These are phyloP conservation scores for Hypomesus transpacificus DNA, from an alignment of 2,113 vertebrate genomes.

Conservation along the genomic window DNA sequence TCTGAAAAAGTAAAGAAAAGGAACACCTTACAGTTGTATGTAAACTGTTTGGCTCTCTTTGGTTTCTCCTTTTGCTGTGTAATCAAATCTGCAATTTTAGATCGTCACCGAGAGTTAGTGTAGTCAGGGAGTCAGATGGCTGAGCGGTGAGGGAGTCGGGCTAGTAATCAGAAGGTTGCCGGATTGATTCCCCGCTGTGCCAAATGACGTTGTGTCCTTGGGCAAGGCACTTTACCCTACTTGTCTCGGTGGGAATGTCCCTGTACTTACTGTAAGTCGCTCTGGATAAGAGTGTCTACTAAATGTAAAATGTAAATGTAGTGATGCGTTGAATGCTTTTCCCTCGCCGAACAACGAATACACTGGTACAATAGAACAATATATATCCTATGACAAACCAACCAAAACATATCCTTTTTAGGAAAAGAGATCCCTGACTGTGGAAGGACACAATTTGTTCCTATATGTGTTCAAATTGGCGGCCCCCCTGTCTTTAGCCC, in stretches of 20 bases:
- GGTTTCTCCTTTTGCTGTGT: conserved; percentile 38
- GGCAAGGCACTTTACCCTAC: too few relatives aligned
- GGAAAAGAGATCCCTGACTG: background rate
- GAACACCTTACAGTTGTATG: conserved; percentile 21
- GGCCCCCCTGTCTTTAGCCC: conserved; percentile 7
- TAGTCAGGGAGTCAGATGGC: too few relatives aligned
- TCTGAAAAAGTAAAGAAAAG: conserved; percentile 21
- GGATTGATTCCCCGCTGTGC: too few relatives aligned
- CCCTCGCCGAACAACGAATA: too few relatives aligned
- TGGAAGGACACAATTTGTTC: conserved; percentile 43
- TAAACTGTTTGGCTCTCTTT: conserved; percentile 2
- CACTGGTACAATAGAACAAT: background rate
- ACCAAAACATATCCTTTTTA: conserved; percentile 10
- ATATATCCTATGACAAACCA: background rate
- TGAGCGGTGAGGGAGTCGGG: too few relatives aligned
- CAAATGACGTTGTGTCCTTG: too few relatives aligned
- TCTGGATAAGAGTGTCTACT: too few relatives aligned
- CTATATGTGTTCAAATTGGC: conserved; percentile 23
- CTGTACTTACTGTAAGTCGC: too few relatives aligned
- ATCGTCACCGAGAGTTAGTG: background rate
- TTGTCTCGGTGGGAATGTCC: too few relatives aligned
- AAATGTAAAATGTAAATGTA: too few relatives aligned
- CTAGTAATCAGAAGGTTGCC: too few relatives aligned
- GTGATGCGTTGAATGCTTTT: conserved; percentile 1
- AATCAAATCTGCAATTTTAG: conserved; percentile 20